Evolutionary conservation across 2,888 invertebrate genomes (phyloP).

Genomic region (Cataglyphis livida): DNA sequence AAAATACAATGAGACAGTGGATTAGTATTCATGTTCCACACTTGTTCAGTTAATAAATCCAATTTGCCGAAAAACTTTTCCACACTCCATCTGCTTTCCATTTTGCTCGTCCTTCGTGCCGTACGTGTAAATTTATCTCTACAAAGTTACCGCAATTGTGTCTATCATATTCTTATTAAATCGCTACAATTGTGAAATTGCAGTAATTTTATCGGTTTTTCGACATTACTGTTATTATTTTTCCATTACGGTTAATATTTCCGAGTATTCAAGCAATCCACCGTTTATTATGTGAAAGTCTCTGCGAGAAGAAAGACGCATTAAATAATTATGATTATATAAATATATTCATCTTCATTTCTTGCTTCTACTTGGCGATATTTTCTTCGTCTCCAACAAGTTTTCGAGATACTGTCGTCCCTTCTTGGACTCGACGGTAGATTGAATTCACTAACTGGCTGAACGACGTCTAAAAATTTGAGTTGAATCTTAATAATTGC

Average conservation of each 20-base stretch:
- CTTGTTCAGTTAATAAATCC: constrained; percentile 50
- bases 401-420: constrained; percentile 22
- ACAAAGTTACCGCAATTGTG: neutral
- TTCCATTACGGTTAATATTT: neutral
- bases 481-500: constrained; percentile 52
- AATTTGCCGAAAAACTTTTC: constrained; percentile 42
- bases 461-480: constrained; percentile 40
- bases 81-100: constrained; percentile 1
- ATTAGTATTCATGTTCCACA: constrained; percentile 33
- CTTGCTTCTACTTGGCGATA: constrained; percentile 1
- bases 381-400: neutral
- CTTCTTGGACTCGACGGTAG: constrained; percentile 8
- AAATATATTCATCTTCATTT: constrained; percentile 24
- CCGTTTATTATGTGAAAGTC: constrained; percentile 37
- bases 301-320: neutral
- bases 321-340: constrained; percentile 38
- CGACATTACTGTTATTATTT: constrained; percentile 7
- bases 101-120: constrained; percentile 1
- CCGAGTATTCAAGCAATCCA: constrained; percentile 23
- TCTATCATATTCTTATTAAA: neutral
- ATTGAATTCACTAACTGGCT: constrained; percentile 48
- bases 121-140: constrained; percentile 12
- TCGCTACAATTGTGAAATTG: constrained; percentile 12
- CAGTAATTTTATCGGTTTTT: neutral
- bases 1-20: constrained; percentile 20